phyloP scores from a whole-genome alignment of 2,113 vertebrate genomes.

The Sprattus sprattus region DNA sequence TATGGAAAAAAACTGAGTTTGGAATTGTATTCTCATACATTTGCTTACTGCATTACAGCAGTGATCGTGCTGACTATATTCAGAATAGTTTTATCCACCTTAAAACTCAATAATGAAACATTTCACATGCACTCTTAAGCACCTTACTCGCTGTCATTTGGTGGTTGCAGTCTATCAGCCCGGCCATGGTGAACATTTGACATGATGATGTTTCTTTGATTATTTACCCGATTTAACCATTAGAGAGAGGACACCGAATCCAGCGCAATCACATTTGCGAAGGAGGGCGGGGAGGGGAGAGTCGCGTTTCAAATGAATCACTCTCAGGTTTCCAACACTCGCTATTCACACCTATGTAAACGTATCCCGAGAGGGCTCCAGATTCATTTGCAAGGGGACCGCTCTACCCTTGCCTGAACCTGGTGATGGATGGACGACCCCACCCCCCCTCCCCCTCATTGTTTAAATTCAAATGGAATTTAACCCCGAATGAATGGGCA shows the following conservation, averaged over 20 bases:
- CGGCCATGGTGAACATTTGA: neutral
- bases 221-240: constrained; percentile 10
- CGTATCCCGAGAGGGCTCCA: constrained; percentile 73
- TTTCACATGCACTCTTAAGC: neutral
- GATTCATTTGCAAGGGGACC: constrained; percentile 74
- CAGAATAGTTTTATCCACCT: neutral
- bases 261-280: constrained; percentile 10
- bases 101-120: neutral
- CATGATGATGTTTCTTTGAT: neutral
- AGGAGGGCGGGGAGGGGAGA: constrained; percentile 10
- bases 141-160: neutral
- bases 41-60: neutral
- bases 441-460: constrained; percentile 56
- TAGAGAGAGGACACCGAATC: constrained; percentile 9
- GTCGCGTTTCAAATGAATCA: constrained; percentile 72
- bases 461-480: constrained; percentile 78
- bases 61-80: neutral
- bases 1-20: neutral
- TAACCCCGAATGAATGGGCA: constrained; percentile 76
- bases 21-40: neutral
- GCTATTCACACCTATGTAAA: constrained; percentile 76
- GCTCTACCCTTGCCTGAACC: constrained; percentile 61
- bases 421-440: constrained; percentile 71
- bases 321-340: constrained; percentile 70
- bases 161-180: neutral